These are phyloP conservation scores for Hozukius guyotensis DNA, from an alignment of 2,797 vertebrate species.

Conservation along the genomic window DNA sequence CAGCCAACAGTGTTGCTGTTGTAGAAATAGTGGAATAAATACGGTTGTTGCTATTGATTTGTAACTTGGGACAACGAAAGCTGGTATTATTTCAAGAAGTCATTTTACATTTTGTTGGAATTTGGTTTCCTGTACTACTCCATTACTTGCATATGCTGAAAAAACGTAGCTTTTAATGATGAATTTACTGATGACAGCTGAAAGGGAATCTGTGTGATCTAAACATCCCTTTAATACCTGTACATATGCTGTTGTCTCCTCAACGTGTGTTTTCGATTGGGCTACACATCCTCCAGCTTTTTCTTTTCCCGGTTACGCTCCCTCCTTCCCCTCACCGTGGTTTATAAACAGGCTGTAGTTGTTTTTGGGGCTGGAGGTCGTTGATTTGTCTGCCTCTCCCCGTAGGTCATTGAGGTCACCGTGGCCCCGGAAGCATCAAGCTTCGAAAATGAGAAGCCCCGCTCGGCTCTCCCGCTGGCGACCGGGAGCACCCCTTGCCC, in stretches of 20 bases:
- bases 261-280: constrained; percentile 27
- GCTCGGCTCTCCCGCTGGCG: constrained; percentile 87
- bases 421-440: constrained; percentile 89
- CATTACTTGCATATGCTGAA: background rate
- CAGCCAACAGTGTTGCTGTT: constrained; percentile 43
- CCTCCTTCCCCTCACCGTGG: constrained; percentile 41
- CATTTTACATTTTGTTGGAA: background rate
- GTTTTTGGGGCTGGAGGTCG: constrained; percentile 88
- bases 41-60: constrained; percentile 25
- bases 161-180: background rate
- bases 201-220: background rate
- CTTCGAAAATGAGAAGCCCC: constrained; percentile 90
- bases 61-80: constrained; percentile 12
- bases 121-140: background rate
- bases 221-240: background rate
- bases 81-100: constrained; percentile 10
- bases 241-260: background rate
- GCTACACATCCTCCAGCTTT: constrained; percentile 25
- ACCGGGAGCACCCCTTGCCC: constrained; percentile 92
- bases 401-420: constrained; percentile 90
- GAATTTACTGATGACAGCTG: background rate
- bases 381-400: constrained; percentile 91
- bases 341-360: constrained; percentile 81
- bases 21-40: constrained; percentile 24
- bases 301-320: constrained; percentile 6